Percentiles rank a stretch among this genome's conserved stretches.
These are phyloP conservation scores for Drosophila ironensis DNA, from an alignment of 1,140 invertebrate genomes.

Conservation along the genomic window DNA sequence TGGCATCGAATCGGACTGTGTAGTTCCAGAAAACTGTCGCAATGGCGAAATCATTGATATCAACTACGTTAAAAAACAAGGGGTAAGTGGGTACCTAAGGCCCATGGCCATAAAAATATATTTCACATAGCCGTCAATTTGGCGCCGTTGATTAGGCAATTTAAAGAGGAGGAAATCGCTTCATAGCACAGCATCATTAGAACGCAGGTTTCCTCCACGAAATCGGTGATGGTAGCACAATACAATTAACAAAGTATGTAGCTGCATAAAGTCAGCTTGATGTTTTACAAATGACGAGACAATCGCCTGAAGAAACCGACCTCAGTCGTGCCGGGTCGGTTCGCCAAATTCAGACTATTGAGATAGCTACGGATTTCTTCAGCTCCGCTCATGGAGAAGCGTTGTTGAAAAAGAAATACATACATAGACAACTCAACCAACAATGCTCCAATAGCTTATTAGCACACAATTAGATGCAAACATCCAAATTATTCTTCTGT, in stretches of 20 bases:
- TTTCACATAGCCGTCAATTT: neutral
- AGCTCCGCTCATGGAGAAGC: slow-evolving; percentile 12
- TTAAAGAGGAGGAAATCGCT: neutral
- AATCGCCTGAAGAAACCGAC: slow-evolving; percentile 48
- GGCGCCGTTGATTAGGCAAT: neutral
- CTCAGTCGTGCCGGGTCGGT: slow-evolving; percentile 11
- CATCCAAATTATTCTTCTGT: neutral
- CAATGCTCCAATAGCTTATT: slow-evolving; percentile 52
- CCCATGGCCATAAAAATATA: neutral
- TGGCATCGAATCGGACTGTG: slow-evolving; percentile 65
- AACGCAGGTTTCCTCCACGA: slow-evolving; percentile 2
- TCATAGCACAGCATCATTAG: slow-evolving; percentile 8
- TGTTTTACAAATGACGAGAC: slow-evolving; percentile 58
- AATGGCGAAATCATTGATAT: slow-evolving; percentile 72
- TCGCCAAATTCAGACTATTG: slow-evolving; percentile 4
- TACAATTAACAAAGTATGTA: slow-evolving; percentile 34
- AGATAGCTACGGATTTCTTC: slow-evolving; percentile 50
- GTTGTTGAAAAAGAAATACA: neutral
- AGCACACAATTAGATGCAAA: slow-evolving; percentile 65
- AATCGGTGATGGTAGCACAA: slow-evolving; percentile 19
- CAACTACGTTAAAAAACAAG: slow-evolving; percentile 65
- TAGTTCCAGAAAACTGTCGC: slow-evolving; percentile 63
- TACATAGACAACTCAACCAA: slow-evolving; percentile 7
- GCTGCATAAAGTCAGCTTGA: slow-evolving; percentile 51
- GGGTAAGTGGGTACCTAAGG: slow-evolving; percentile 55